Evolutionary conservation across 2,888 invertebrate species (phyloP), one percentile per base, ranked within the genome.

Genomic region (Cryptocheilus praepositus): DNA sequence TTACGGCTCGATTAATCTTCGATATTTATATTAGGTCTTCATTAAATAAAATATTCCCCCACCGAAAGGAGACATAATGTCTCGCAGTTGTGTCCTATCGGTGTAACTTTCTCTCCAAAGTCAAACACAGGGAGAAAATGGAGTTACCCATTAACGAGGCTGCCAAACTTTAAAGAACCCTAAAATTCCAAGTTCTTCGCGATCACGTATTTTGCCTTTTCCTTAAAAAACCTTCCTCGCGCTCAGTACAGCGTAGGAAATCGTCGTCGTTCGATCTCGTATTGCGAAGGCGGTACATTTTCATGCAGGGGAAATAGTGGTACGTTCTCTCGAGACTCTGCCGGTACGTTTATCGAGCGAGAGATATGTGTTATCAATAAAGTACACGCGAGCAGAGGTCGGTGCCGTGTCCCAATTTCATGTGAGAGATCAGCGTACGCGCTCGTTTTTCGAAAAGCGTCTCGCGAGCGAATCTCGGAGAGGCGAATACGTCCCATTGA

Each of bases 1-100:
- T 88, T 87, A 88, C 76, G 81, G 73, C 80, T 83, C 86, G 84
- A 88, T 88, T 88, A 88, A 88, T 88, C 87, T 84, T 88, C 86
- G 80, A 86, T 86, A 86, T 86, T 87, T 87, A 86, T 85, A 86
- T 86, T 83, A 81, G 74, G 74, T 80, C 81, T 85, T 86, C 80
- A 83, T 85, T 82, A 77, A 76, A 76, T 82, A 79, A 81, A 77
- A 82, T 79, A 73, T 69, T 70, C 71, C 53, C 56, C 46, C 62
- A 63, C 45, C 55, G 58, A 46, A 49, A 49, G 49, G 49, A 16
- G 49, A 36, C 36, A 36, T 36, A 36, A 36, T 36, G 36, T 11
- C 36, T 1, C n/a, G 49, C 3, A 18, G 18, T 49, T 18, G 16
- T 13, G 18, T 49, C 49, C 45, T 25, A 2, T 49, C 49, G 49